Evolutionary conservation across 1,140 invertebrate genomes (phyloP), one percentile per base, ranked within the genome.

Genomic region (Dufourea novaeangliae): DNA sequence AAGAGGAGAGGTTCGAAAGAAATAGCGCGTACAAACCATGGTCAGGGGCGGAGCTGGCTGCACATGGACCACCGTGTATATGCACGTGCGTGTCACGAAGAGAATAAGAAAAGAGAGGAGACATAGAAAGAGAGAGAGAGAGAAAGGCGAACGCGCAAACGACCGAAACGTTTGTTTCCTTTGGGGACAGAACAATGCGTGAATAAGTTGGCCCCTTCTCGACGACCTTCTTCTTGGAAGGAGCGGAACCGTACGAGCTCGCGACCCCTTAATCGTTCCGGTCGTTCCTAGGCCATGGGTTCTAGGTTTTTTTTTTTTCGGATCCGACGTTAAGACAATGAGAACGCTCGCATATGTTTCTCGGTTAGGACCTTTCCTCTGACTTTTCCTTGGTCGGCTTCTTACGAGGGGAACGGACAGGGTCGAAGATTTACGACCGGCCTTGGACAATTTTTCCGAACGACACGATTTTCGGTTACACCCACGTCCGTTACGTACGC

Each of bases 31-130:
- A 61, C 71, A 25, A 69, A 73, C 37, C 67, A 39, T 39, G 73
- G 72, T 72, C 70, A 83, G 82, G 83, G 87, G 87, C 82, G 86
- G 86, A 85, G 80, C 54, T 70, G 59, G 27, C 32, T 34, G 52
- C 74, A 78, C 54, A 84, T 74, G 83, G 82, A 80, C 73, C 82
- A 81, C 78, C 68, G 62, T 62, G 78, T 34, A 63, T 57, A 63
- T 57, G 72, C 75, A 78, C 73, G 76, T 64, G 56, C 69, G 69
- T 57, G 37, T 68, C 34, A 29, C n/a, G 41, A 37, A 17, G 37
- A 17, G 67, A 62, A 67, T 14, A 27, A 11, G 4, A n/a, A 61
- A n/a, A 41, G 37, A 14, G 25, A 46, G 34, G 17, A 54, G 62
- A 61, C 17, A 50, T 8, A 4, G 22, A 34, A 3, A 32, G 27